Base-by-base conservation (phyloP, 92 coral and sea anemone genomes). In the Ricordea florida region DNA sequence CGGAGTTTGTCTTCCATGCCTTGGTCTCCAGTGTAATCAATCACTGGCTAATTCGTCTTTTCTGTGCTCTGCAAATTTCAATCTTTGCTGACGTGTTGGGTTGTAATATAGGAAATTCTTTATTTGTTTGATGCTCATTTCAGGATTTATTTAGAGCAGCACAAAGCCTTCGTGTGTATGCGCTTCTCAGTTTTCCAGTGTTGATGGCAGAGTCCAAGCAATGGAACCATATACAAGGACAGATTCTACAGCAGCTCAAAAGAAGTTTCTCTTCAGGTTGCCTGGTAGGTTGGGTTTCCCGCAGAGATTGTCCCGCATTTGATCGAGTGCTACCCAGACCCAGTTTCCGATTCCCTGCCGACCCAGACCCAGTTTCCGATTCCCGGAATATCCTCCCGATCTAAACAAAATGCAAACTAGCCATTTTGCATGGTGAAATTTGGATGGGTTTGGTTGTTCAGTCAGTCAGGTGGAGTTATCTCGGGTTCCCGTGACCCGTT, bases 301-400 rank as follows among this genome's bases (percentile, higher is more conserved):
- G n/a, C n/a, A n/a, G 30, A 38, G 35, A 6, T 51, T 71, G 51
- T 53, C 48, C 61, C n/a, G n/a, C n/a, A 78, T 51, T 32, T 29
- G 29, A 43, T 66, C 53, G 8, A 67, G 66, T 9, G 78, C 68
- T n/a, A 48, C 79, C 79, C 79, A 55, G 45, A 53, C 79, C n/a
- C n/a, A n/a, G 16, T 55, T 56, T 53, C 68, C 69, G 25, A 72
- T 66, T 53, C n/a, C n/a, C n/a, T n/a, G n/a, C 79, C 11, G 31
- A 56, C 37, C 4, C 43, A 25, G 67, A 72, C 69, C 23, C 69
- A 78, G 18, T 26, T 36, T 57, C 45, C 67, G 16, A 69, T 79
- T 43, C 78, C 67, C 21, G 85, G n/a, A n/a, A n/a, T n/a, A n/a
- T n/a, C n/a, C n/a, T n/a, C n/a, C n/a, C n/a, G n/a, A n/a, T n/a